A percentile compares a stretch with the other conserved stretches of the same genome.
Evolutionary conservation across 2,888 invertebrate genomes (phyloP).

Genomic region (Leptodirus hochenwartii): DNA sequence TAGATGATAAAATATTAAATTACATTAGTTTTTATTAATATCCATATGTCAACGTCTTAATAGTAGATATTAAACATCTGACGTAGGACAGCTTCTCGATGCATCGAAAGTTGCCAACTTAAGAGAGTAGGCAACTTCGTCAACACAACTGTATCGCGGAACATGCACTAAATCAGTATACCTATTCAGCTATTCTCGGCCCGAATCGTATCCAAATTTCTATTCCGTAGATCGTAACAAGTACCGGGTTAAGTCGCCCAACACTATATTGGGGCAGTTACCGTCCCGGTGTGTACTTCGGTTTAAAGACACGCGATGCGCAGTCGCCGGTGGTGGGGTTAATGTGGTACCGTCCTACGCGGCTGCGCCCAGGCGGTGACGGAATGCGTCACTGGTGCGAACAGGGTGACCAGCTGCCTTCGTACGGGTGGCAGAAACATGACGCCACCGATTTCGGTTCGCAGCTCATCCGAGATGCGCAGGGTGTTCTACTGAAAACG

Average conservation of each 20-base stretch:
- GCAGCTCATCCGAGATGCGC: slow-evolving; percentile 71
- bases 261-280: slow-evolving; percentile 90
- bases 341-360: slow-evolving; percentile 85
- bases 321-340: slow-evolving; percentile 79
- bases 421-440: slow-evolving; percentile 83
- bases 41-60: no score
- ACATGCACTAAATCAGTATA: no score
- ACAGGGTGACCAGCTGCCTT: slow-evolving; percentile 61
- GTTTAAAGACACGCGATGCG: slow-evolving; percentile 78
- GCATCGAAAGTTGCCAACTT: no score
- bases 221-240: slow-evolving; percentile 41
- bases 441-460: slow-evolving; percentile 85
- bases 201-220: no score
- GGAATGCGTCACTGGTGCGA: slow-evolving; percentile 87
- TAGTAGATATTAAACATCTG: no score
- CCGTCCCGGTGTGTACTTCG: slow-evolving; percentile 74
- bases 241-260: slow-evolving; percentile 50
- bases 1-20: no score
- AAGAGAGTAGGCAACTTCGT: no score
- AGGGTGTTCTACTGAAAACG: slow-evolving; percentile 58
- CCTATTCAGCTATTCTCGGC: no score
- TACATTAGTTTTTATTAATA: no score
- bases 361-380: slow-evolving; percentile 46
- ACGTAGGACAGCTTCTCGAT: no score
- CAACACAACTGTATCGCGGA: no score